Percentiles rank a stretch among this genome's conserved stretches.
Evolutionary conservation across 1,140 invertebrate genomes (phyloP).

Genomic region (Rhynchophorus ferrugineus): DNA sequence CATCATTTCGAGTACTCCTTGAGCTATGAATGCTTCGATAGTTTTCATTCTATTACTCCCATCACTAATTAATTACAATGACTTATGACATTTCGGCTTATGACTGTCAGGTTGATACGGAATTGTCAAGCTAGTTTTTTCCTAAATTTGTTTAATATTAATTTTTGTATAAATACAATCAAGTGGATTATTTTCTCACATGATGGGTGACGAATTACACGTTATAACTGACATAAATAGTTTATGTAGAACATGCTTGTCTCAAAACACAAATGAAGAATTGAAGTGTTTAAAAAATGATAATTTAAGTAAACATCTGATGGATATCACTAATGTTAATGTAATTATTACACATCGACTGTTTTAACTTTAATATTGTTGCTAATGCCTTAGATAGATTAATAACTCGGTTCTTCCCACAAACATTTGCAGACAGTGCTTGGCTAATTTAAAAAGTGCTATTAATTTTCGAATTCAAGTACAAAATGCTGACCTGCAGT

Average conservation of each 20-base stretch:
- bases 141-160: too few species aligned
- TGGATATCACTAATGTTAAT: conserved; percentile 24
- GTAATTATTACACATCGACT: conserved; percentile 14
- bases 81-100: too few species aligned
- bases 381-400: not conserved
- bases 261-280: conserved; percentile 27
- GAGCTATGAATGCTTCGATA: too few species aligned
- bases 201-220: conserved; percentile 9
- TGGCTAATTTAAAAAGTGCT: conserved; percentile 24
- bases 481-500: conserved; percentile 25
- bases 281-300: conserved; percentile 25
- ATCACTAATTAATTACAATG: too few species aligned
- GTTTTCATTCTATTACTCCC: too few species aligned
- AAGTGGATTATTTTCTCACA: too few species aligned
- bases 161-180: too few species aligned
- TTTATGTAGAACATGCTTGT: conserved; percentile 33
- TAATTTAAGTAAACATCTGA: conserved; percentile 22
- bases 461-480: conserved; percentile 30
- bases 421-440: conserved; percentile 29
- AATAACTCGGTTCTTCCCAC: conserved; percentile 18
- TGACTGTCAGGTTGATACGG: too few species aligned
- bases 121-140: too few species aligned
- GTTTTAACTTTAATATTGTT: not conserved
- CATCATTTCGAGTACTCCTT: too few species aligned
- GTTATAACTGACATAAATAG: conserved; percentile 20